These are phyloP conservation scores for Agriotes lineatus DNA, from an alignment of 2,888 invertebrate genomes.

Conservation along the genomic window DNA sequence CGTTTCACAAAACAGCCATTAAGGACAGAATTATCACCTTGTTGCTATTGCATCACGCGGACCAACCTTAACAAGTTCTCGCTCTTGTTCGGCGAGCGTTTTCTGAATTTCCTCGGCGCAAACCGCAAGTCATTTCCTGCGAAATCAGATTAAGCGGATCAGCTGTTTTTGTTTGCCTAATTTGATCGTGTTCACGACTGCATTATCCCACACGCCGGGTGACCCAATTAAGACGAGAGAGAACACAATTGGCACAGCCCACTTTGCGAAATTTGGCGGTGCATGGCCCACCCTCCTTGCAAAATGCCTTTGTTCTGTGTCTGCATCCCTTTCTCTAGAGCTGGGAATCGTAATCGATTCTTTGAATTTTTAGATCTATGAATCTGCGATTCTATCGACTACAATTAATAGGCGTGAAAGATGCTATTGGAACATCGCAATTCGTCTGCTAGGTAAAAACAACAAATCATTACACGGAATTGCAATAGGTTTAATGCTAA, in stretches of 20 bases:
- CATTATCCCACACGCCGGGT: constrained; percentile 9
- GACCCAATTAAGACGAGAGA: constrained; percentile 6
- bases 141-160: constrained; percentile 10
- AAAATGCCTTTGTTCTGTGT: no score
- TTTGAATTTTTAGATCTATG: no score
- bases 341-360: no score
- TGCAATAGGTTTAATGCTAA: no score
- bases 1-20: constrained; percentile 2
- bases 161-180: constrained; percentile 15
- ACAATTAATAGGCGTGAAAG: no score
- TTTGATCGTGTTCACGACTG: constrained; percentile 14
- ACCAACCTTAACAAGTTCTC: constrained; percentile 10
- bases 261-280: not conserved
- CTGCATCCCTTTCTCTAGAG: no score
- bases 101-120: not conserved
- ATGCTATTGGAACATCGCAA: no score
- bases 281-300: no score
- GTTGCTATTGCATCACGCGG: constrained; percentile 11
- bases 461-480: no score
- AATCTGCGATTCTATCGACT: no score
- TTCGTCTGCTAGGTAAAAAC: no score
- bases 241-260: not conserved
- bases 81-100: not conserved
- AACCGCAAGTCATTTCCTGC: constrained; percentile 15
- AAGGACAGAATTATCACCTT: constrained; percentile 13